Evolutionary conservation across 2,797 vertebrate species (phyloP).

Genomic region (Acanthornis magna): DNA sequence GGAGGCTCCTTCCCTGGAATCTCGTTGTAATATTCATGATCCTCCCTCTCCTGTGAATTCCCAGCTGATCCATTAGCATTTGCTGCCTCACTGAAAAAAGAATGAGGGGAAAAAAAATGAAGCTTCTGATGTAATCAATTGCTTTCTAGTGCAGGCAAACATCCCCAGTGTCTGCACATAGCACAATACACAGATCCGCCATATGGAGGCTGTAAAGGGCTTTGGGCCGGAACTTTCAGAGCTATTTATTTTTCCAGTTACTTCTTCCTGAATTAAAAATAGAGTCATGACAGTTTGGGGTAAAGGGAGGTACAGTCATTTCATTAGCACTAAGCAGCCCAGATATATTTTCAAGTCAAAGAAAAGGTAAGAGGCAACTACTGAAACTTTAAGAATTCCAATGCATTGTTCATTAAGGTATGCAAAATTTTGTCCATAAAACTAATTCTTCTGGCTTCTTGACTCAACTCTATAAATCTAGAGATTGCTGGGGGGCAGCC

Average conservation of each 20-base stretch:
- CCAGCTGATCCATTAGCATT: conserved; percentile 58
- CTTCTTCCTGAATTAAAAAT: not conserved
- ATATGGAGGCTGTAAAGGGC: conserved; percentile 28
- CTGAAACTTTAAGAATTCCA: not conserved
- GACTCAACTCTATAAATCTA: conserved; percentile 8
- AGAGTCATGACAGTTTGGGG: not conserved
- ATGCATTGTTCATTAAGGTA: not conserved
- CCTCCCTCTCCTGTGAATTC: conserved; percentile 67
- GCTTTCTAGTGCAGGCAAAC: not conserved
- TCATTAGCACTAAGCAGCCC: not conserved
- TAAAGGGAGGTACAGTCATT: not conserved
- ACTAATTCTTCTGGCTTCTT: not conserved
- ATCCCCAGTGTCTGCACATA: not conserved
- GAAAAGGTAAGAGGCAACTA: not conserved
- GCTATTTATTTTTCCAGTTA: conserved; percentile 12
- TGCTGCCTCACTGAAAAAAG: conserved; percentile 69
- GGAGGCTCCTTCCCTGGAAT: conserved; percentile 82
- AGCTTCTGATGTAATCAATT: not conserved
- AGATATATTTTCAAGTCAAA: not conserved
- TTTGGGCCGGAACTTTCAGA: not conserved
- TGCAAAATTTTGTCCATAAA: not conserved
- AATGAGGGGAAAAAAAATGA: not conserved
- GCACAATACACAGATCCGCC: not conserved
- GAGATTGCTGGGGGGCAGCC: not conserved
- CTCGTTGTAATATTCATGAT: conserved; percentile 86